Percentiles rank a stretch among this genome's conserved stretches.
Evolutionary conservation across 2,113 vertebrate species (phyloP).

Genomic region (Cavia aperea): DNA sequence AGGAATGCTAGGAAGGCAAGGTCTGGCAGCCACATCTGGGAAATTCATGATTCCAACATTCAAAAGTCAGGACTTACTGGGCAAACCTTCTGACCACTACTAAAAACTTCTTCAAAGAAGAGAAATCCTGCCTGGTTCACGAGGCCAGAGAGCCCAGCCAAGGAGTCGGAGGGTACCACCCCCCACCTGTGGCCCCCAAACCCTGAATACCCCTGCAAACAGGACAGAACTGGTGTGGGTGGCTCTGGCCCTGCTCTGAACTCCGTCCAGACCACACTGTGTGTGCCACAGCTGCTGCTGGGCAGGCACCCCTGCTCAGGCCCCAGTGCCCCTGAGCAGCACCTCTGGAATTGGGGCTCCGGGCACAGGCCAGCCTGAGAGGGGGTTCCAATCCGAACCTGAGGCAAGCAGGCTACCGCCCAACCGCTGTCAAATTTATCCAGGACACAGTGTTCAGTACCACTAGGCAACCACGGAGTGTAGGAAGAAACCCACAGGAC

Average conservation of each 20-base stretch:
- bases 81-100: background rate
- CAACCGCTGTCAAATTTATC: rapidly evolving
- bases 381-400: background rate
- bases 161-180: background rate
- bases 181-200: rapidly evolving
- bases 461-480: background rate
- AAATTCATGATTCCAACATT: background rate
- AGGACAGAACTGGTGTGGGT: background rate
- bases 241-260: background rate
- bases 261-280: rapidly evolving
- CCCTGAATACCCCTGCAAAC: background rate
- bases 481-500: background rate
- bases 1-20: too few relatives aligned
- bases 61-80: rapidly evolving
- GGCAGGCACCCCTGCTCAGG: background rate
- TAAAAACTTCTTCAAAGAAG: background rate
- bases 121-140: background rate
- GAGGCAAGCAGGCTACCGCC: background rate
- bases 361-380: background rate
- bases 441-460: background rate
- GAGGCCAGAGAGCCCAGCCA: background rate
- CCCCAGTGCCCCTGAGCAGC: background rate
- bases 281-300: background rate
- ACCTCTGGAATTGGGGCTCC: background rate
- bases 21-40: background rate